A percentile compares a stretch with the other conserved stretches of the same genome.
Conservation (phyloP, 2,888 invertebrate genomes). For the Brassicogethes aeneus region DNA sequence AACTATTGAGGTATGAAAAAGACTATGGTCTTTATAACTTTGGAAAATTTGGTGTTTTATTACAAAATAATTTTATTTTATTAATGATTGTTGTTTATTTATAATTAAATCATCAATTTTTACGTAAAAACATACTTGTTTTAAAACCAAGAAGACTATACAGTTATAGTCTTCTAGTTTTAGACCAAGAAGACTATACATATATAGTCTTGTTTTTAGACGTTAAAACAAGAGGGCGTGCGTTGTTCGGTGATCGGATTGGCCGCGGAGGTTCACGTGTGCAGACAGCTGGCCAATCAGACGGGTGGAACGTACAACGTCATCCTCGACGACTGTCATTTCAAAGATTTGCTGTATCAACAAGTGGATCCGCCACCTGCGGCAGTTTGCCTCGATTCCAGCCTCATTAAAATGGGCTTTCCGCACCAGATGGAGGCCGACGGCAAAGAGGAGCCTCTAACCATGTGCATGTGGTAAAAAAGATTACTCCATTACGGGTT, state of each 20-base stretch:
- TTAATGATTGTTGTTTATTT: background rate
- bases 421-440: constrained; percentile 65
- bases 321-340: constrained; percentile 76
- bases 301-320: constrained; percentile 85
- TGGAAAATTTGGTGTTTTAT: constrained; percentile 5
- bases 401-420: constrained; percentile 93
- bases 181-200: too few species aligned
- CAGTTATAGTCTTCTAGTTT: too few species aligned
- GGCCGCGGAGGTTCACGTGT: constrained; percentile 90
- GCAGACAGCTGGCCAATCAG: constrained; percentile 72
- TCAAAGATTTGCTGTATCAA: constrained; percentile 53
- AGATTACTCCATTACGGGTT: too few species aligned
- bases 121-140: too few species aligned
- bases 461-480: constrained; percentile 90
- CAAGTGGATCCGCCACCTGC: constrained; percentile 66
- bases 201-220: too few species aligned
- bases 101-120: too few species aligned
- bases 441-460: constrained; percentile 54
- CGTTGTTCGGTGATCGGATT: constrained; percentile 92
- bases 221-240: constrained; percentile 70
- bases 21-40: background rate
- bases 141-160: too few species aligned
- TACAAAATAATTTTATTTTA: constrained; percentile 1
- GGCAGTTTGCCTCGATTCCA: constrained; percentile 62
- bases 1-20: constrained; percentile 65